Conservation (phyloP, 2,888 invertebrate genomes). For the Sericinus montela region DNA sequence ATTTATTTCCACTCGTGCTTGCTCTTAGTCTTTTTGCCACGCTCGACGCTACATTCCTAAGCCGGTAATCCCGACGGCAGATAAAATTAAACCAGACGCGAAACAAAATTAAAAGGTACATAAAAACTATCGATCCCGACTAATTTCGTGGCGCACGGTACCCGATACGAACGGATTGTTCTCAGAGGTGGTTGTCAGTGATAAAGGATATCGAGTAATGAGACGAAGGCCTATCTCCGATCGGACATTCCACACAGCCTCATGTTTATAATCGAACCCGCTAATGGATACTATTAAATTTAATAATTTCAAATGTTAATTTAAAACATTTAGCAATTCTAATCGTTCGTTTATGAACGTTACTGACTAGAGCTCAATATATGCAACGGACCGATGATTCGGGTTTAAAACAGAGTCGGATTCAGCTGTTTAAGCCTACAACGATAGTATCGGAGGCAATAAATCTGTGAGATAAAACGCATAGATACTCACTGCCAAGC, state of each 20-base stretch:
- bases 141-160: constrained; percentile 74
- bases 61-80: constrained; percentile 76
- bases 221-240: constrained; percentile 36
- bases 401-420: constrained; percentile 20
- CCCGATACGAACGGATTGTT: constrained; percentile 43
- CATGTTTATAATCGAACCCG: constrained; percentile 25
- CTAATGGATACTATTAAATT: constrained; percentile 8
- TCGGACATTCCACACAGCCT: constrained; percentile 29
- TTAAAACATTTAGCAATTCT: constrained; percentile 23
- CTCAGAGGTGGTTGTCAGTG: constrained; percentile 42
- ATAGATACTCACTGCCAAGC: constrained; percentile 36
- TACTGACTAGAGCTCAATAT: constrained; percentile 7
- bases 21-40: constrained; percentile 65
- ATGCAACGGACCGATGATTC: constrained; percentile 9
- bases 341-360: constrained; percentile 21
- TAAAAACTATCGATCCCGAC: constrained; percentile 70
- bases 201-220: constrained; percentile 39
- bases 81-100: constrained; percentile 79
- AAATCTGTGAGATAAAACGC: constrained; percentile 67
- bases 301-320: constrained; percentile 16
- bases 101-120: constrained; percentile 77
- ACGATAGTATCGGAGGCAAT: constrained; percentile 69
- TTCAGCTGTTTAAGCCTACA: constrained; percentile 53
- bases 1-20: constrained; percentile 73
- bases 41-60: constrained; percentile 74